A percentile compares a stretch with the other conserved stretches of the same genome.
Evolutionary conservation across 2,797 vertebrate species (phyloP).

Genomic region (Chloroceryle inda): DNA sequence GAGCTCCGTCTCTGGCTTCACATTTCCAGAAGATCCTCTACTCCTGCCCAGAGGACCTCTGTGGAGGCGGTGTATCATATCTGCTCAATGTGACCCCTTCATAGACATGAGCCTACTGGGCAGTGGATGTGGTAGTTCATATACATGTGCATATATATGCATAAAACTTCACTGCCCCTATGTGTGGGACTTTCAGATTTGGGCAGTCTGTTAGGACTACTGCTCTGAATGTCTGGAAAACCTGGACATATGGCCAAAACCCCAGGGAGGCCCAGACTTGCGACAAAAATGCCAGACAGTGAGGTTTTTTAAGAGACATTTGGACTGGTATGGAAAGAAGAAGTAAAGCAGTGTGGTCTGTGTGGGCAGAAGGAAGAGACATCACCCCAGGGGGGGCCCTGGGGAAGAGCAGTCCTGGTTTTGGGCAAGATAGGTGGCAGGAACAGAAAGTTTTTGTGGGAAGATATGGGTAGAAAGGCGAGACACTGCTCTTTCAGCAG

Average conservation of each 20-base stretch:
- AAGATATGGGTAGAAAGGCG: neutral
- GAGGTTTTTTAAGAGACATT: neutral
- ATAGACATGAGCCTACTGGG: rapidly evolving
- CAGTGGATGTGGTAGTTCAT: neutral
- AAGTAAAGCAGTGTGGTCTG: neutral
- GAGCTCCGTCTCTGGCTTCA: neutral
- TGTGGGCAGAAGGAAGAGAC: neutral
- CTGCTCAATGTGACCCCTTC: neutral
- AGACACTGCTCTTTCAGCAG: neutral
- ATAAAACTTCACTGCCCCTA: neutral
- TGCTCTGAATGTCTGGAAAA: neutral
- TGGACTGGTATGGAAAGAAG: neutral
- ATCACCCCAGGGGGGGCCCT: neutral
- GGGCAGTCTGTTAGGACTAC: neutral
- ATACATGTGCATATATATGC: rapidly evolving
- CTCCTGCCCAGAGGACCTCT: neutral
- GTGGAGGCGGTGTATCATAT: neutral
- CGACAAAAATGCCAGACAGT: neutral
- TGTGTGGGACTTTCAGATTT: neutral
- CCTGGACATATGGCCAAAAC: neutral
- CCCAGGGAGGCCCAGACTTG: neutral
- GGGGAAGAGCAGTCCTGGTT: neutral
- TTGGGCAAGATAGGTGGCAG: neutral
- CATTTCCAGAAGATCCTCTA: neutral
- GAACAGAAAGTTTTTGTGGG: neutral